phyloP scores from a whole-genome alignment of 1,140 invertebrate genomes.

The Dreissena rostriformis region DNA sequence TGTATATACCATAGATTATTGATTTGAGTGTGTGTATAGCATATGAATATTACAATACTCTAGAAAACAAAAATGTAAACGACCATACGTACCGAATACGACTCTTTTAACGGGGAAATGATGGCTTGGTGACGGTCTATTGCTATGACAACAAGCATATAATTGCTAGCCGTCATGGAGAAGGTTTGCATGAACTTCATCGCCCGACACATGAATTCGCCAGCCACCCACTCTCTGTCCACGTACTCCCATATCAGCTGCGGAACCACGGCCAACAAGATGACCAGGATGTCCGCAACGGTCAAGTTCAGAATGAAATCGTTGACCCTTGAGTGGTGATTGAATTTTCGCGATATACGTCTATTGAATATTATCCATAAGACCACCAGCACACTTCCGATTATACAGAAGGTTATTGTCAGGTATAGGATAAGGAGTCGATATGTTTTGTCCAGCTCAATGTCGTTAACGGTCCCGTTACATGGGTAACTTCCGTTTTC shows the following conservation, averaged over 20 bases:
- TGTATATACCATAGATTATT: too few relatives aligned
- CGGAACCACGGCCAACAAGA: constrained; percentile 74
- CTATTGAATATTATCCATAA: constrained; percentile 74
- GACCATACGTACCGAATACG: constrained; percentile 69
- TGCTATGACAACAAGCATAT: constrained; percentile 81
- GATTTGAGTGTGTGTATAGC: too few relatives aligned
- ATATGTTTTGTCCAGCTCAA: constrained; percentile 59
- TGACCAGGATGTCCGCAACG: constrained; percentile 78
- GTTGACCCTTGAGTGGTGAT: constrained; percentile 71
- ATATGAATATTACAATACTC: too few relatives aligned
- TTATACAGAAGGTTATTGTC: constrained; percentile 68
- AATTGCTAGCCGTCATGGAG: constrained; percentile 79
- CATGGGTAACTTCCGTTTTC: too few relatives aligned
- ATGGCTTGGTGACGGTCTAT: constrained; percentile 82
- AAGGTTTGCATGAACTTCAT: constrained; percentile 81
- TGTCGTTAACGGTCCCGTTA: constrained; percentile 64
- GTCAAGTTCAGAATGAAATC: constrained; percentile 80
- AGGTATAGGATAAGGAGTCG: constrained; percentile 63
- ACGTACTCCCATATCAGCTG: constrained; percentile 81
- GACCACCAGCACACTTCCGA: constrained; percentile 70
- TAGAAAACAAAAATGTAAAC: too few relatives aligned
- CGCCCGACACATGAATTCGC: constrained; percentile 77
- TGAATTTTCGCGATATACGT: constrained; percentile 66
- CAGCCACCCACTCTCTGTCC: constrained; percentile 77
- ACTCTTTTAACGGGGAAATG: constrained; percentile 76